Conservation (phyloP, 2,888 invertebrate genomes). For the Drosophila engyochracea region DNA sequence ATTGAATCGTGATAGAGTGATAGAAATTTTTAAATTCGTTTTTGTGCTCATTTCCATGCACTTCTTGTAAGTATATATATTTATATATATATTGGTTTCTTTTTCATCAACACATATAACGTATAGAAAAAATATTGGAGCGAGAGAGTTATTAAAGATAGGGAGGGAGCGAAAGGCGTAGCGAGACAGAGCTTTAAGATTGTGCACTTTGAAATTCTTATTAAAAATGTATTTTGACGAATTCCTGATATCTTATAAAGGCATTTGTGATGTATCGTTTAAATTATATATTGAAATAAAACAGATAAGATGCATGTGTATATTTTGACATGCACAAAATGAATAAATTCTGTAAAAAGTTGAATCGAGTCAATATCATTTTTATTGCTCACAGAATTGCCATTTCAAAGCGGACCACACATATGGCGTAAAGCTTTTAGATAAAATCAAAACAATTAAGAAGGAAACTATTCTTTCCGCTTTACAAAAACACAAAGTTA, state of each 20-base stretch:
- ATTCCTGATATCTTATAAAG: slow-evolving; percentile 14
- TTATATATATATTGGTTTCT: slow-evolving; percentile 7
- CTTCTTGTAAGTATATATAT: slow-evolving; percentile 38
- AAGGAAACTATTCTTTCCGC: slow-evolving; percentile 16
- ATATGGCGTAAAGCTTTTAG: slow-evolving; percentile 20
- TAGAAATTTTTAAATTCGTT: slow-evolving; percentile 50
- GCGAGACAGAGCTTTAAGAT: slow-evolving; percentile 57
- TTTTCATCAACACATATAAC: slow-evolving; percentile 58
- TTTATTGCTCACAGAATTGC: slow-evolving; percentile 8
- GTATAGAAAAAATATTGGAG: slow-evolving; percentile 40
- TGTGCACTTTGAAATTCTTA: slow-evolving; percentile 57
- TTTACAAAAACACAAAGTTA: slow-evolving; percentile 12
- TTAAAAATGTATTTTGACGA: slow-evolving; percentile 41
- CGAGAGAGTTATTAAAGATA: slow-evolving; percentile 48
- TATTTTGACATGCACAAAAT: slow-evolving; percentile 37
- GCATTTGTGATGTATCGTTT: slow-evolving; percentile 18
- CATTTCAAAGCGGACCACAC: slow-evolving; percentile 16
- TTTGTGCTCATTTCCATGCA: slow-evolving; percentile 73
- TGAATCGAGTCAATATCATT: slow-evolving; percentile 6
- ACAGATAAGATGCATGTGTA: slow-evolving; percentile 23
- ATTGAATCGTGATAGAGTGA: slow-evolving; percentile 50
- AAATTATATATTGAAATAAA: slow-evolving; percentile 10
- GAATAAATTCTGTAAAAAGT: slow-evolving; percentile 11
- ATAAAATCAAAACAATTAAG: neutral
- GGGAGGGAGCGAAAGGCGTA: slow-evolving; percentile 47